These are phyloP conservation scores for Panopea generosa DNA, from an alignment of 2,888 invertebrate genomes.

Conservation along the genomic window DNA sequence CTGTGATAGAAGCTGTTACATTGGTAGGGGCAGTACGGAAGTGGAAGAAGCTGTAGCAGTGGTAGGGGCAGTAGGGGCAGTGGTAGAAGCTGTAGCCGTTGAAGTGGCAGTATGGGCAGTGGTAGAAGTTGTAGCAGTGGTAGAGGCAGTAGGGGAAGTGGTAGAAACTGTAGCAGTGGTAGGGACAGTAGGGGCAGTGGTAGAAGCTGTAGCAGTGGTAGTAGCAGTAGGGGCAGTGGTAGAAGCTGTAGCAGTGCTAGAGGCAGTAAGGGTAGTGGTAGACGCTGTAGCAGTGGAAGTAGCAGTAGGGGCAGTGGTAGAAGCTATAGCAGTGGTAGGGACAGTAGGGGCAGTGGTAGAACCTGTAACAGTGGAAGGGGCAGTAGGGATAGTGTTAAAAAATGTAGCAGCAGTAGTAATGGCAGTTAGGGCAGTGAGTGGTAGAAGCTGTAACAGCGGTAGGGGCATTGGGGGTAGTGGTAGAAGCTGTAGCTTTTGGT, in stretches of 20 bases:
- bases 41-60: background rate
- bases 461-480: background rate
- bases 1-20: background rate
- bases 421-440: background rate
- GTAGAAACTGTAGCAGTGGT: slow-evolving; percentile 2
- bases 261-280: background rate
- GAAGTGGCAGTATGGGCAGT: slow-evolving; percentile 2
- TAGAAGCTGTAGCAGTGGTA: background rate
- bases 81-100: background rate
- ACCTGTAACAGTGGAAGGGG: background rate
- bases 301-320: slow-evolving; percentile 1
- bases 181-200: background rate
- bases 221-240: background rate
- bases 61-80: background rate
- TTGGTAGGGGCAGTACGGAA: background rate
- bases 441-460: background rate
- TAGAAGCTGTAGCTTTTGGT: background rate
- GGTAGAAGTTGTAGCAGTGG: slow-evolving; percentile 8
- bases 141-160: slow-evolving; percentile 4
- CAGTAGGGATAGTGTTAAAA: background rate
- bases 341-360: background rate
- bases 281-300: background rate
- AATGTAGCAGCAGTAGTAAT: slow-evolving; percentile 5
- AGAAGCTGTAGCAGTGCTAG: background rate
- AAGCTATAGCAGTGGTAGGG: background rate